A percentile compares a stretch with the other conserved stretches of the same genome.
phyloP scores from a whole-genome alignment of 1,140 invertebrate species.

The Metopolophium dirhodum region DNA sequence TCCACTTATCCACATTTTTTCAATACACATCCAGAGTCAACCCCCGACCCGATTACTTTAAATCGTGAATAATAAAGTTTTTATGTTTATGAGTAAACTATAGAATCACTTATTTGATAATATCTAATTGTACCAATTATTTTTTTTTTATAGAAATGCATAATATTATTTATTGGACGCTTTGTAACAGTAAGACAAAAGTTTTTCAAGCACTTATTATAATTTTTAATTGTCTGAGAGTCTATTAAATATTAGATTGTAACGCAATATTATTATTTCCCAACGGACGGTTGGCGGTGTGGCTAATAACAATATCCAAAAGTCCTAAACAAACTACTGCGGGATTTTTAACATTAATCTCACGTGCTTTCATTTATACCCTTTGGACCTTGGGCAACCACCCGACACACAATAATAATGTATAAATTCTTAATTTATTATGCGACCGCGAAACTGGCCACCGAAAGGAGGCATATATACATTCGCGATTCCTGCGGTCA shows the following conservation, averaged over 20 bases:
- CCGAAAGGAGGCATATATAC: constrained; percentile 32
- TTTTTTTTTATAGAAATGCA: background rate
- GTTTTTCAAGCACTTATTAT: constrained; percentile 2
- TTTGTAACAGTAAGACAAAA: background rate
- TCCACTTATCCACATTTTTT: too few relatives aligned
- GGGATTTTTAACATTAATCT: constrained; percentile 56
- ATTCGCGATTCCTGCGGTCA: constrained; percentile 43
- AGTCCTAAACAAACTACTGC: constrained; percentile 48
- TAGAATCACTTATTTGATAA: background rate
- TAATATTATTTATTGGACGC: background rate
- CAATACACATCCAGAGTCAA: too few relatives aligned
- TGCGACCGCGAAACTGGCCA: constrained; percentile 48
- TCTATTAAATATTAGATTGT: constrained; percentile 53
- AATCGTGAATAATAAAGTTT: too few relatives aligned
- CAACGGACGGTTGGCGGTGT: constrained; percentile 18
- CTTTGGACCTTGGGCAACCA: constrained; percentile 41
- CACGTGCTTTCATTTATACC: constrained; percentile 55
- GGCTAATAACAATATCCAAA: constrained; percentile 39
- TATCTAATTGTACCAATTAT: too few relatives aligned
- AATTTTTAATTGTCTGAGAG: constrained; percentile 21
- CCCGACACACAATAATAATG: constrained; percentile 39
- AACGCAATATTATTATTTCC: constrained; percentile 39
- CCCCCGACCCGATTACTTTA: too few relatives aligned
- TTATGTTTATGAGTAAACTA: too few relatives aligned
- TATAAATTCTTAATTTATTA: constrained; percentile 57